A percentile compares a stretch with the other conserved stretches of the same genome.
These are phyloP conservation scores for Apamea monoglypha DNA, from an alignment of 2,888 invertebrate genomes.

Conservation along the genomic window DNA sequence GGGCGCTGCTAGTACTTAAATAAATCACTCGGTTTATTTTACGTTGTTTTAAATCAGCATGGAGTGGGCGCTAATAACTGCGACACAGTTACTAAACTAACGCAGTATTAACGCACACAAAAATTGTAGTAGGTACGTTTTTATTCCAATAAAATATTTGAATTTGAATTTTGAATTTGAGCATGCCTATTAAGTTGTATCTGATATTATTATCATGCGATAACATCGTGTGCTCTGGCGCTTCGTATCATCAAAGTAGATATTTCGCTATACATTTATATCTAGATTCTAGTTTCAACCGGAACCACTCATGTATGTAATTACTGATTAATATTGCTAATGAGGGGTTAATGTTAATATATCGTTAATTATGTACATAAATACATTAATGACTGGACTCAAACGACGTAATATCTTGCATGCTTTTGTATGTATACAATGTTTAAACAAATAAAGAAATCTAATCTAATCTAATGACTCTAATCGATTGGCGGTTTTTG, in stretches of 20 bases:
- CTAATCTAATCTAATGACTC: no score
- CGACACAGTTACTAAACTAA: no score
- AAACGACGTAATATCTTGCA: no score
- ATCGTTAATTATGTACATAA: conserved; percentile 7
- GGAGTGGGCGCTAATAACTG: no score
- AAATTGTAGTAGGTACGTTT: no score
- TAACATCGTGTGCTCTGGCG: not conserved
- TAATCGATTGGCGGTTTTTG: not conserved
- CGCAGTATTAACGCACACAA: no score
- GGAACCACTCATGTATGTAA: no score
- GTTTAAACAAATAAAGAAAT: no score
- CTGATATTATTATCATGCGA: not conserved
- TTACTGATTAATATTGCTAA: conserved; percentile 20
- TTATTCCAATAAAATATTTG: no score
- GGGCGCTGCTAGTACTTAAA: no score
- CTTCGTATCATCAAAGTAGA: not conserved
- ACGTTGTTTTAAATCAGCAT: not conserved
- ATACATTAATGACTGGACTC: not conserved
- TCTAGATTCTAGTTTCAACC: not conserved
- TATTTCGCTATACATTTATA: not conserved
- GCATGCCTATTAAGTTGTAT: not conserved
- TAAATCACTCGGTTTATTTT: not conserved
- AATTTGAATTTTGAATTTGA: no score
- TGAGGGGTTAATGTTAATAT: not conserved
- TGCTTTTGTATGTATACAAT: no score